Evolutionary conservation across 2,113 vertebrate genomes (phyloP), one percentile per base, ranked within the genome.

Genomic region (Dinomys branickii): DNA sequence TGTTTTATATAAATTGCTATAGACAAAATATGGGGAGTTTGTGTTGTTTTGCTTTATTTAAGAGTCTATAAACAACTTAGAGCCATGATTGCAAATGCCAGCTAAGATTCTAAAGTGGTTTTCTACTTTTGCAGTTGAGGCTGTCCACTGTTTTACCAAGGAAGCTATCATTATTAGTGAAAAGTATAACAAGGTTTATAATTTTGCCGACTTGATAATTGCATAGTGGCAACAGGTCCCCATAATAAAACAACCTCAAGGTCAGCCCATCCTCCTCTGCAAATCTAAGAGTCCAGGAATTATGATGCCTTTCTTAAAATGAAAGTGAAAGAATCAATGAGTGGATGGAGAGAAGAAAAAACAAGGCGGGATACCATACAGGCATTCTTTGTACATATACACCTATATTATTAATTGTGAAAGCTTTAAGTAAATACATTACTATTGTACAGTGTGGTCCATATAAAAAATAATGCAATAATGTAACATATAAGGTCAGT

Each of bases 1-100:
- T 85, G 75, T 85, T 95, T 96, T 96, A 44, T 59, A 54, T 95
- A 52, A 63, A 50, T 56, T 65, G 88, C 95, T 92, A 1, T 47
- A 56, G 77, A 90, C 84, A 87, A 93, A 93, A 86, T 89, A 71
- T 83, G 35, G 20, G n/a, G 61, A 69, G 8, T 56, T 85, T 81
- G 22, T 95, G 93, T 71, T 81, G 88, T 89, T 96, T 94, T 92
- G 67, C 93, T 87, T 59, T 56, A 17, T 95, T 90, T 90, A 69
- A 83, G 56, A 69, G 20, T 83, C 69, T 71, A 63, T 54, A 95
- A 94, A 94, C 3, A 82, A 81, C 85, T 17, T 75, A 91, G 69
- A 82, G 35, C 69, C 87, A 90, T 86, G 26, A 77, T 80, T 82
- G 59, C 63, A 78, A 94, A 80, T 95, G 65, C 63, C 58, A 47